Percentiles rank a stretch among this genome's conserved stretches.
Conservation (phyloP, 2,888 invertebrate species). For the Heteromurus nitidus region DNA sequence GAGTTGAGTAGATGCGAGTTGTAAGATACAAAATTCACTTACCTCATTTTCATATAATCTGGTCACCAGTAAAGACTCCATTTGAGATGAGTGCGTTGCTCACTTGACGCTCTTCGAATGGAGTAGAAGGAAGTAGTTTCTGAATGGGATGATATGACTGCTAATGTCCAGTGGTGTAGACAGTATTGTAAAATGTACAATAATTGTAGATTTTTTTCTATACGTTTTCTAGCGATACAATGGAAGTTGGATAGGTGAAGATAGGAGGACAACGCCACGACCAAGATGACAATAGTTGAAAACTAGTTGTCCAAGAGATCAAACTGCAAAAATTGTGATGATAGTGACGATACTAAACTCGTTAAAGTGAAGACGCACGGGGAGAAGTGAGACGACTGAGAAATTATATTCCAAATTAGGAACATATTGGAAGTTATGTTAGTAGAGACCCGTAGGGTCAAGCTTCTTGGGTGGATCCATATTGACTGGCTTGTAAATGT, state of each 20-base stretch:
- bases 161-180: too few relatives aligned
- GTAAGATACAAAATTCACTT: neutral
- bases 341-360: neutral
- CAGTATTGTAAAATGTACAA: too few relatives aligned
- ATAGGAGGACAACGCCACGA: neutral
- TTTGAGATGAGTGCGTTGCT: conserved; percentile 28
- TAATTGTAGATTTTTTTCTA: too few relatives aligned
- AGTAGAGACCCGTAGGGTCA: conserved; percentile 72
- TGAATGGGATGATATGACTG: too few relatives aligned
- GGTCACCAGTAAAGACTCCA: conserved; percentile 54
- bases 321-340: conserved; percentile 11
- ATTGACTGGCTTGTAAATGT: conserved; percentile 50
- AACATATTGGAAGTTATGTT: conserved; percentile 32
- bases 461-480: conserved; percentile 72
- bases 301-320: conserved; percentile 35
- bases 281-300: conserved; percentile 12
- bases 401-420: neutral
- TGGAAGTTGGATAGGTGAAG: conserved; percentile 6
- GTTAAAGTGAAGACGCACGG: conserved; percentile 19
- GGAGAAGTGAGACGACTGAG: conserved; percentile 50
- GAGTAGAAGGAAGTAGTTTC: too few relatives aligned
- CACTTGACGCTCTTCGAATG: too few relatives aligned
- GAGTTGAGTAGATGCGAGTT: too few relatives aligned
- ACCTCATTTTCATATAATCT: conserved; percentile 51
- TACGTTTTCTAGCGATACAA: neutral